phyloP scores from a whole-genome alignment of 2,113 vertebrate species.

The Oriolus oriolus region DNA sequence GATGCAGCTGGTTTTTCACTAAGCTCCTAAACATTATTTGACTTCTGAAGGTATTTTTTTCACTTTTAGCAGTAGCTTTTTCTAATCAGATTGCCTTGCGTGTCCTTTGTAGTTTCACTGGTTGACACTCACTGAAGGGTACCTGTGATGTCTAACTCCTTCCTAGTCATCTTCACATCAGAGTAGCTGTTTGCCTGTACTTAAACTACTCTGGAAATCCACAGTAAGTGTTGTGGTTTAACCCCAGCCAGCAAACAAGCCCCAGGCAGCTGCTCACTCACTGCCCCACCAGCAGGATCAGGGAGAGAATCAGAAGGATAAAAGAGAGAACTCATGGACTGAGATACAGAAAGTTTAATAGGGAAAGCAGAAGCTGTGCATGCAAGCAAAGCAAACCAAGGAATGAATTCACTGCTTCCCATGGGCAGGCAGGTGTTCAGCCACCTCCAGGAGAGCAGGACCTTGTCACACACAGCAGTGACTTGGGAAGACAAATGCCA shows the following conservation, averaged over 20 bases:
- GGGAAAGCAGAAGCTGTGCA: background rate
- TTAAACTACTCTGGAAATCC: background rate
- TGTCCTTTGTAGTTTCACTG: background rate
- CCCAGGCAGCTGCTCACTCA: background rate
- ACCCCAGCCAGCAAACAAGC: background rate
- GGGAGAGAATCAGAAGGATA: background rate
- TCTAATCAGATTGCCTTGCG: background rate
- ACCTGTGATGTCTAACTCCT: background rate
- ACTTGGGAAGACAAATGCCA: background rate
- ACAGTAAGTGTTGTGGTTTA: background rate
- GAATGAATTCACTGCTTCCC: background rate
- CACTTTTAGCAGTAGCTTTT: background rate
- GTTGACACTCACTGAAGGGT: background rate
- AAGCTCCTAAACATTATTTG: background rate
- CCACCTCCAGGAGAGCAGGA: background rate
- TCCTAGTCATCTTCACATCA: background rate
- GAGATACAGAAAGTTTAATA: background rate
- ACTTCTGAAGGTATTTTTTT: background rate
- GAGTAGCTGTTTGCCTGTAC: background rate
- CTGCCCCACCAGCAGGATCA: background rate
- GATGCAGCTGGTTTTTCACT: background rate
- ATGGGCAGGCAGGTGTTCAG: background rate
- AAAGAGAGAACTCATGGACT: background rate
- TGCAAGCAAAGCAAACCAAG: background rate
- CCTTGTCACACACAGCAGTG: accelerated